Conservation (phyloP, 2,888 invertebrate genomes). For the Leptinotarsa rubiginosa region DNA sequence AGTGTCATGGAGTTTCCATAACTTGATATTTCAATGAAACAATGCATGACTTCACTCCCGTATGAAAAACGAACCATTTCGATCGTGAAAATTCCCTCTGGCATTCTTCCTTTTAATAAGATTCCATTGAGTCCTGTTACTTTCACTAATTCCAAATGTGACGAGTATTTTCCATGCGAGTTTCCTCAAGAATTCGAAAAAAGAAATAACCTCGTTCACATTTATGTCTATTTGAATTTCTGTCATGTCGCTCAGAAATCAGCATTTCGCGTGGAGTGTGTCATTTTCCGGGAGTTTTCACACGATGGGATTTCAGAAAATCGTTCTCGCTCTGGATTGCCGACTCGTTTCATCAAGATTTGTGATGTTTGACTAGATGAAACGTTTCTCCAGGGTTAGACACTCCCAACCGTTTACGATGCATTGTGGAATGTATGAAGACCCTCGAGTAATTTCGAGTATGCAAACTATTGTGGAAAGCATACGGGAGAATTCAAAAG, state of each 20-base stretch:
- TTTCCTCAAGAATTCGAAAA: not conserved
- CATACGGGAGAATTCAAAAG: no score
- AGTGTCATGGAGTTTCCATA: not conserved
- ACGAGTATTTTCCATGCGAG: slow-evolving; percentile 14
- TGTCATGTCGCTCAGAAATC: slow-evolving; percentile 21
- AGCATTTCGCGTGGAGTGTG: slow-evolving; percentile 21
- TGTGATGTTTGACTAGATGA: slow-evolving; percentile 8
- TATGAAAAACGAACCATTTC: slow-evolving; percentile 2
- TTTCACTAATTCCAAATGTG: not conserved
- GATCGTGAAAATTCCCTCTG: not conserved
- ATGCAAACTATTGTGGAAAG: no score
- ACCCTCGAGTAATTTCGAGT: not conserved
- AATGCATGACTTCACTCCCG: not conserved
- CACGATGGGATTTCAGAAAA: not conserved
- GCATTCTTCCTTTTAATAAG: slow-evolving; percentile 19
- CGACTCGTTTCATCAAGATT: slow-evolving; percentile 7
- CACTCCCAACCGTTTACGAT: not conserved
- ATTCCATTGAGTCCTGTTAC: not conserved
- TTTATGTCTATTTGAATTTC: slow-evolving; percentile 24
- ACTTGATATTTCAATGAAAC: slow-evolving; percentile 2
- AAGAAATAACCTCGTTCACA: slow-evolving; percentile 22
- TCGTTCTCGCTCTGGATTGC: not conserved
- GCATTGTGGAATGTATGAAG: not conserved
- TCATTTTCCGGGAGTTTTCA: slow-evolving; percentile 22
- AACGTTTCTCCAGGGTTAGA: not conserved